A percentile compares a stretch with the other conserved stretches of the same genome.
phyloP scores from a whole-genome alignment of 2,797 vertebrate genomes.

The Alexandromys oeconomus region DNA sequence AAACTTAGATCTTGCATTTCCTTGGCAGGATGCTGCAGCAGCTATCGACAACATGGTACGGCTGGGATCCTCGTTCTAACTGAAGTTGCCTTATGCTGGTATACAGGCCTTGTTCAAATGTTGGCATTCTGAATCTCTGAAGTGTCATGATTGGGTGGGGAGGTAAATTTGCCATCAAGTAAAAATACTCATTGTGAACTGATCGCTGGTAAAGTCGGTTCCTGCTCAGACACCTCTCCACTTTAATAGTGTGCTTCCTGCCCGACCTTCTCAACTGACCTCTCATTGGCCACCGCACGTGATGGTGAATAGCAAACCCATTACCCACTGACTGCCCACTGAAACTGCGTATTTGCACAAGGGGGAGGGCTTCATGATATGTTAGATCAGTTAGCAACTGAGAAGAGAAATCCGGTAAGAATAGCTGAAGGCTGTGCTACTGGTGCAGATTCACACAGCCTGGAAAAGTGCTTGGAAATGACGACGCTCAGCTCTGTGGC shows the following conservation, averaged over 20 bases:
- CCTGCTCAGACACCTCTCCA: background rate
- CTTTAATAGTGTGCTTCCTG: background rate
- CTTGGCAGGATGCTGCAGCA: slow-evolving; percentile 95
- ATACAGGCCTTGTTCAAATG: background rate
- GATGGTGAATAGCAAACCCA: slow-evolving; percentile 19
- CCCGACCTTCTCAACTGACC: background rate
- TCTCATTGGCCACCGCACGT: background rate
- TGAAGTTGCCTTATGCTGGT: slow-evolving; percentile 50
- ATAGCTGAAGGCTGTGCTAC: background rate
- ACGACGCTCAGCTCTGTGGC: background rate
- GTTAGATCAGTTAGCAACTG: background rate
- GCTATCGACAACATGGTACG: slow-evolving; percentile 99
- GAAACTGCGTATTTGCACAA: slow-evolving; percentile 51
- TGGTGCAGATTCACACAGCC: background rate
- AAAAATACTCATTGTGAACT: slow-evolving; percentile 33
- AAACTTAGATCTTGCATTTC: slow-evolving; percentile 14
- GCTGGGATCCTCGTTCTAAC: background rate
- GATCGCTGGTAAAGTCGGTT: slow-evolving; percentile 6
- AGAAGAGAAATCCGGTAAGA: slow-evolving; percentile 6
- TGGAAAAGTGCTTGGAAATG: background rate
- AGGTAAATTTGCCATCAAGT: slow-evolving; percentile 9
- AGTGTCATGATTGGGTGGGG: background rate
- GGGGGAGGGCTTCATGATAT: slow-evolving; percentile 6
- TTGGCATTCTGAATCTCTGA: slow-evolving; percentile 3
- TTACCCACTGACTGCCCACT: background rate